These are phyloP conservation scores for Perognathus longimembris DNA, from an alignment of 2,113 vertebrate genomes.

Conservation along the genomic window DNA sequence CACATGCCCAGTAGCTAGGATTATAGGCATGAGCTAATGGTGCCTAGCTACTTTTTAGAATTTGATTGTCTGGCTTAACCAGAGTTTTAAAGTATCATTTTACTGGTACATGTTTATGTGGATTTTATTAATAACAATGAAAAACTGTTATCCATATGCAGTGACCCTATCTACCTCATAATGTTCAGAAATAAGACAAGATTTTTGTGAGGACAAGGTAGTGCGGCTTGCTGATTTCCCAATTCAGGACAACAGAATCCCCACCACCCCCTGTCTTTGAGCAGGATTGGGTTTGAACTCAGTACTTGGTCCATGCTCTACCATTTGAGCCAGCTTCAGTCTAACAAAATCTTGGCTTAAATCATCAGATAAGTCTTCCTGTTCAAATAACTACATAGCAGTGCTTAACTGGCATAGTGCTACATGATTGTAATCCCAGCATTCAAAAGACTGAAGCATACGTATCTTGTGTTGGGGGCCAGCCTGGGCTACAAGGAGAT, in stretches of 20 bases:
- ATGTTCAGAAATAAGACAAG: not conserved
- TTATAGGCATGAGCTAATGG: too few relatives aligned
- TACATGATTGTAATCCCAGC: not conserved
- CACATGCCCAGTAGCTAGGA: not conserved
- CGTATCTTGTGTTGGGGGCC: too few relatives aligned
- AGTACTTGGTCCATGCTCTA: not conserved
- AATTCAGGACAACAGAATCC: too few relatives aligned
- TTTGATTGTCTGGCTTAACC: not conserved
- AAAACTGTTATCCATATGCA: too few relatives aligned
- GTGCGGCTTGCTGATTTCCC: not conserved
- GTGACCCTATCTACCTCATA: not conserved
- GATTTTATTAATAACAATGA: not conserved
- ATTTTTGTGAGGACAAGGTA: not conserved
- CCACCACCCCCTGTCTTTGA: too few relatives aligned
- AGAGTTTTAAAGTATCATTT: not conserved
- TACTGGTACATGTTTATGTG: not conserved
- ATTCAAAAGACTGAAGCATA: too few relatives aligned
- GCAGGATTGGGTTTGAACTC: too few relatives aligned
- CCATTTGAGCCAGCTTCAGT: too few relatives aligned
- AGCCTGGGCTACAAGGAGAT: too few relatives aligned
- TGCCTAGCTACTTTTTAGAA: not conserved
- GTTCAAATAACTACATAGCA: not conserved
- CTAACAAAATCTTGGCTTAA: not conserved
- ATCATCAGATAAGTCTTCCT: not conserved
- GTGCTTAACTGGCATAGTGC: not conserved